A percentile compares a stretch with the other conserved stretches of the same genome.
Conservation (phyloP, 2,888 invertebrate species). For the Ichneumoninae sp. region DNA sequence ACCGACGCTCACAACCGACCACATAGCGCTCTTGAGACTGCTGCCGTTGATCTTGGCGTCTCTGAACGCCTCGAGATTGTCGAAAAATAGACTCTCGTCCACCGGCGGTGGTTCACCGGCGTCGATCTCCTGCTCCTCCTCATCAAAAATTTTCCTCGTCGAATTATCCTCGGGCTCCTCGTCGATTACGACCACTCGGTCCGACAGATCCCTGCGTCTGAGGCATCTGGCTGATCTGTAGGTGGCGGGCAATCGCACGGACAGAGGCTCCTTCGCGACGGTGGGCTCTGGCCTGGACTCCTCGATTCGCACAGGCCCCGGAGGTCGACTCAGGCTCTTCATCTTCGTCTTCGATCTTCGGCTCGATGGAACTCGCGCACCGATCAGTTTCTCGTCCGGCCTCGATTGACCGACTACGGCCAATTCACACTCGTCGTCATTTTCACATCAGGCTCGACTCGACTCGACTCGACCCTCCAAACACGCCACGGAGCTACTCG, state of each 20-base stretch:
- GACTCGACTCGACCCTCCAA: background rate
- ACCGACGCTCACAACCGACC: conserved; percentile 76
- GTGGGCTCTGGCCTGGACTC: conserved; percentile 68
- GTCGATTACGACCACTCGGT: conserved; percentile 68
- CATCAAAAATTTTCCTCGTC: conserved; percentile 53
- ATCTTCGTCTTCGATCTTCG: too few relatives aligned
- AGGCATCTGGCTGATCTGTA: conserved; percentile 76
- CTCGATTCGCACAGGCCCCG: background rate
- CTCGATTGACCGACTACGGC: conserved; percentile 15
- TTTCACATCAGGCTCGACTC: too few relatives aligned
- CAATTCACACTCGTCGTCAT: conserved; percentile 15
- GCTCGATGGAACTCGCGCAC: background rate
- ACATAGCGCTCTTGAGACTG: conserved; percentile 78
- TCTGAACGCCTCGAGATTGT: conserved; percentile 78
- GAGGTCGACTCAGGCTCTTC: conserved; percentile 29
- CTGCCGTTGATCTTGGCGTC: conserved; percentile 74
- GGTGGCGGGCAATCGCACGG: conserved; percentile 73
- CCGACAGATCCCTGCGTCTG: conserved; percentile 65
- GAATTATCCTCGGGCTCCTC: conserved; percentile 56
- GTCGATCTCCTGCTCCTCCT: conserved; percentile 76
- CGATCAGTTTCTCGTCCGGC: conserved; percentile 7
- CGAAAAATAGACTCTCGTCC: conserved; percentile 82
- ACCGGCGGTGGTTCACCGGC: conserved; percentile 81
- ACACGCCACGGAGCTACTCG: background rate
- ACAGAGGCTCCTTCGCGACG: conserved; percentile 70